phyloP scores from a whole-genome alignment of 2,888 invertebrate species.

The Loripinus fragilis region DNA sequence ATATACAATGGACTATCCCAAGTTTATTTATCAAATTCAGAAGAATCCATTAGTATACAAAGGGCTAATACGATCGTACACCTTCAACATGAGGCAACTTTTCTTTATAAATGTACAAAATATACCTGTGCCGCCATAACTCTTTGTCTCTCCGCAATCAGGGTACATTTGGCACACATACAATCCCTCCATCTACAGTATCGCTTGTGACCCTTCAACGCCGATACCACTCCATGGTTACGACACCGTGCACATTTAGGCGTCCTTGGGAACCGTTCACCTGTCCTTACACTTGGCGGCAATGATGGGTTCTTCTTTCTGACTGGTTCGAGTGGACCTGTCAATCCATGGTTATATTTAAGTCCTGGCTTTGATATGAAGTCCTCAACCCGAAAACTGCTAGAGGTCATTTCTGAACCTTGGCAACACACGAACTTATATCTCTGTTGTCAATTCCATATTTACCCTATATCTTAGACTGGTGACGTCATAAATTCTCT shows the following conservation, averaged over 20 bases:
- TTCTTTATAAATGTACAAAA: too few relatives aligned
- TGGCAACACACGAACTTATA: neutral
- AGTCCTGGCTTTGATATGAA: neutral
- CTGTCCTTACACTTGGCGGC: constrained; percentile 42
- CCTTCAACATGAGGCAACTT: too few relatives aligned
- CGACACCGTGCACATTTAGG: constrained; percentile 98
- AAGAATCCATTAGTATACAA: too few relatives aligned
- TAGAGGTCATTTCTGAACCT: neutral
- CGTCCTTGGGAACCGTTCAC: constrained; percentile 96
- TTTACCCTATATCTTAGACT: too few relatives aligned
- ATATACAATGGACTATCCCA: too few relatives aligned
- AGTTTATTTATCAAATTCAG: too few relatives aligned
- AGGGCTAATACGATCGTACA: too few relatives aligned
- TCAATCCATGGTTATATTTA: neutral
- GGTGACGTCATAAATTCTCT: too few relatives aligned
- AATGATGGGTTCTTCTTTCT: constrained; percentile 4
- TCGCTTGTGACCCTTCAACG: constrained; percentile 90
- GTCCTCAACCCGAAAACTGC: constrained; percentile 2
- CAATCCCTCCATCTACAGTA: constrained; percentile 99
- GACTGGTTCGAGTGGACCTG: neutral
- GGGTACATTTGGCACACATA: constrained; percentile 97
- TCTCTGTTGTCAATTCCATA: too few relatives aligned
- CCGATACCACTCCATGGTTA: constrained; percentile 98
- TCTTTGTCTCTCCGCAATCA: constrained; percentile 98
- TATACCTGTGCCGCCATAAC: constrained; percentile 99